A percentile compares a stretch with the other conserved stretches of the same genome.
Conservation (phyloP, 2,888 invertebrate species). For the Spilarctia lutea region DNA sequence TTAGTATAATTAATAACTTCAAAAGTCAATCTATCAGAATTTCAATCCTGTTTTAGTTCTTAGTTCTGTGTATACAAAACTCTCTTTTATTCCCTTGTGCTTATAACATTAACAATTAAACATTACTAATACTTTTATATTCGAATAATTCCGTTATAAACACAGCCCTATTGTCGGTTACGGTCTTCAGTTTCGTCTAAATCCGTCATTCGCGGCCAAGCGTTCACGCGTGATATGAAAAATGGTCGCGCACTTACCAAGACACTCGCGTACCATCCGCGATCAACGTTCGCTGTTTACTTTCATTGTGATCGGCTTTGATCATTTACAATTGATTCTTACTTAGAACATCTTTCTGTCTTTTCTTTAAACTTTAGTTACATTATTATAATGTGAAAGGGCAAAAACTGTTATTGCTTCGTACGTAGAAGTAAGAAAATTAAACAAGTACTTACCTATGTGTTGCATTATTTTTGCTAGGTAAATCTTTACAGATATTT, state of each 20-base stretch:
- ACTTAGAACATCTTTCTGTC: background rate
- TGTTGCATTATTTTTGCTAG: too few relatives aligned
- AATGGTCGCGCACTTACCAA: conserved; percentile 65
- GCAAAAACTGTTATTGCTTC: background rate
- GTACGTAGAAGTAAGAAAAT: background rate
- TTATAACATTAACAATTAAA: background rate
- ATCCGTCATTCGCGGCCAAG: conserved; percentile 70
- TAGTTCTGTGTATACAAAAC: background rate
- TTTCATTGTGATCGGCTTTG: conserved; percentile 14
- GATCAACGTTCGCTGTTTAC: conserved; percentile 18
- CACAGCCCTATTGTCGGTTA: conserved; percentile 35
- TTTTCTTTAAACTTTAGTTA: background rate
- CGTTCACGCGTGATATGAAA: conserved; percentile 84
- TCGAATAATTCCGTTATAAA: background rate
- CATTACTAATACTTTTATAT: background rate
- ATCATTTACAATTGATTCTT: conserved; percentile 19
- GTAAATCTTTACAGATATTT: too few relatives aligned
- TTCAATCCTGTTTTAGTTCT: background rate
- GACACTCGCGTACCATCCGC: conserved; percentile 45
- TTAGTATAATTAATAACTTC: background rate
- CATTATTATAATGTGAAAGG: background rate
- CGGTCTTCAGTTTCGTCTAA: conserved; percentile 57
- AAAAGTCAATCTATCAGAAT: background rate
- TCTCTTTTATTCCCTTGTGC: background rate
- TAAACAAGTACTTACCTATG: background rate